Conservation (phyloP, 2,888 invertebrate genomes). For the Alloplasta piceator region DNA sequence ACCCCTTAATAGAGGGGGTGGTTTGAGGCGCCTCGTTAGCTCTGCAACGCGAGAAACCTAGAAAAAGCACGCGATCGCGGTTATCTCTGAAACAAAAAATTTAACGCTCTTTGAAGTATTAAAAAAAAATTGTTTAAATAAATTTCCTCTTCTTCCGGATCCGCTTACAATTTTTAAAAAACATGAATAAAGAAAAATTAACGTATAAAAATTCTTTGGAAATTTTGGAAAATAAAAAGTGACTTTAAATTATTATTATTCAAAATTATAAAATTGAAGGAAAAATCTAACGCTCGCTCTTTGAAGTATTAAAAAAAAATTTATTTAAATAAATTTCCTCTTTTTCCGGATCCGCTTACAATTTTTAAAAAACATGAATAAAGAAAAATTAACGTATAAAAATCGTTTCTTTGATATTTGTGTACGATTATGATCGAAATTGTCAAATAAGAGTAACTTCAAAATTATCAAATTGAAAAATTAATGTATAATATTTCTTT, state of each 20-base stretch:
- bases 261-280: too few species aligned
- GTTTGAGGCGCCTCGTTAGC: conserved; percentile 32
- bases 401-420: too few species aligned
- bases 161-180: not conserved
- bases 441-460: too few species aligned
- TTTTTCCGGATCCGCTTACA: not conserved
- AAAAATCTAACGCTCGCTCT: not conserved
- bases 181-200: not conserved
- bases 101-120: conserved; percentile 6
- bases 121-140: not conserved
- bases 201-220: too few species aligned
- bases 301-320: conserved; percentile 7
- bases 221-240: too few species aligned
- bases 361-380: not conserved
- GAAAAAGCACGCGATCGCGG: conserved; percentile 12
- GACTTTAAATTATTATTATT: too few species aligned
- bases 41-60: conserved; percentile 1
- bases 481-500: not conserved
- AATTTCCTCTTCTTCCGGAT: not conserved
- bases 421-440: too few species aligned
- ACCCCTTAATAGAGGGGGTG: not conserved
- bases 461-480: too few species aligned
- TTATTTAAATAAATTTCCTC: not conserved
- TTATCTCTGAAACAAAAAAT: conserved; percentile 38
- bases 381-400: not conserved